Evolutionary conservation across 2,797 vertebrate species (phyloP).

Genomic region (Pangasius mekongensis): DNA sequence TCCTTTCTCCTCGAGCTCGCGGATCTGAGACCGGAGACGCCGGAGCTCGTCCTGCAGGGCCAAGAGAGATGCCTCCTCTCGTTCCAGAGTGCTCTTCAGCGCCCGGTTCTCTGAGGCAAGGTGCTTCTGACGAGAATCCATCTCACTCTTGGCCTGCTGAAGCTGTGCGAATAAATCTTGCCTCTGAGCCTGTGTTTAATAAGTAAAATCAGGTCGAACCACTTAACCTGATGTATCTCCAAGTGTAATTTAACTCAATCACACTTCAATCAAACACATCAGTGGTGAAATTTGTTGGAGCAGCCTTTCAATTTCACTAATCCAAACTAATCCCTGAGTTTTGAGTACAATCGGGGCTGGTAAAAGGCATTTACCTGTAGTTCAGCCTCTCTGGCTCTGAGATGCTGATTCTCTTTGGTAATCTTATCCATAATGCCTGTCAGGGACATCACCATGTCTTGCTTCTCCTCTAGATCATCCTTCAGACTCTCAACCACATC

Average conservation of each 20-base stretch:
- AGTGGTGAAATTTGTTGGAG: neutral
- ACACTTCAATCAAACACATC: neutral
- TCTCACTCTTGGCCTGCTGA: slow-evolving; percentile 71
- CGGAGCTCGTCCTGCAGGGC: slow-evolving; percentile 84
- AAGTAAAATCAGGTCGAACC: slow-evolving; percentile 5
- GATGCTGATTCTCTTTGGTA: slow-evolving; percentile 73
- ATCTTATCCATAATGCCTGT: slow-evolving; percentile 70
- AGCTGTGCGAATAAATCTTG: slow-evolving; percentile 78
- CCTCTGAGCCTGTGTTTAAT: slow-evolving; percentile 74
- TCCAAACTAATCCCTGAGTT: neutral
- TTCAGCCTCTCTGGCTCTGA: slow-evolving; percentile 64
- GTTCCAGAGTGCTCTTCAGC: slow-evolving; percentile 83
- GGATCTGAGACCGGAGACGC: slow-evolving; percentile 81
- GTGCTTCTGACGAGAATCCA: slow-evolving; percentile 76
- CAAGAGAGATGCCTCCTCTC: slow-evolving; percentile 81
- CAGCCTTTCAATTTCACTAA: neutral
- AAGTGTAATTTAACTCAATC: neutral
- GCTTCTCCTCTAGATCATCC: slow-evolving; percentile 67
- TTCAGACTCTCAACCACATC: slow-evolving; percentile 58
- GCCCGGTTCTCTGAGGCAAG: slow-evolving; percentile 83
- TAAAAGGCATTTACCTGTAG: slow-evolving; percentile 68
- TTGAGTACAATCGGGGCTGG: neutral
- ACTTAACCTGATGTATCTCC: neutral
- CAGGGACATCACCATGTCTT: slow-evolving; percentile 64
- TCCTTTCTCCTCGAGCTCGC: slow-evolving; percentile 80